These are phyloP conservation scores for Caenorhabditis wallacei DNA, from an alignment of 2,888 invertebrate species.

Conservation along the genomic window DNA sequence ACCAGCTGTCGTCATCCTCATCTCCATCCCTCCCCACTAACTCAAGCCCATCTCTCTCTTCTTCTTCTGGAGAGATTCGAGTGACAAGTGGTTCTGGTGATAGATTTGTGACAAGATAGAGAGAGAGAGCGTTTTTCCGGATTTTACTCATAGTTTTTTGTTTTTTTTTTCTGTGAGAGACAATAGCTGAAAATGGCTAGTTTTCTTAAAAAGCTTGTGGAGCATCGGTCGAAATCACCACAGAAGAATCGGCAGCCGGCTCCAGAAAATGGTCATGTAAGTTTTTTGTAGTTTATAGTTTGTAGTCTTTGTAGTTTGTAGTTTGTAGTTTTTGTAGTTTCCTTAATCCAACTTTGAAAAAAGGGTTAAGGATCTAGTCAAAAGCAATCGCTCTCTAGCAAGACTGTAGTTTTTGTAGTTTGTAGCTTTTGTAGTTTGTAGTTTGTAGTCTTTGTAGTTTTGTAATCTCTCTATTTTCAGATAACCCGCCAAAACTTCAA, in stretches of 20 bases:
- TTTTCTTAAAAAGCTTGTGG: constrained; percentile 69
- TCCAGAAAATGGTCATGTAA: constrained; percentile 3
- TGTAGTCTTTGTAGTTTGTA: too few relatives aligned
- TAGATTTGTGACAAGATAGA: constrained; percentile 37
- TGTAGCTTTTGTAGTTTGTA: too few relatives aligned
- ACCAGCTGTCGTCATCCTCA: constrained; percentile 9
- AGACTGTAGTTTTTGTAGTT: too few relatives aligned
- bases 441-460: too few relatives aligned
- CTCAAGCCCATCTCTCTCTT: neutral
- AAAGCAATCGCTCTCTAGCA: too few relatives aligned
- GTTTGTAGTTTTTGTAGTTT: too few relatives aligned
- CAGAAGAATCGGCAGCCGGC: constrained; percentile 46
- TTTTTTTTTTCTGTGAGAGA: neutral
- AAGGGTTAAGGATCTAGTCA: too few relatives aligned
- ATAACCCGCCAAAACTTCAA: constrained; percentile 17
- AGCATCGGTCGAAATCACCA: constrained; percentile 69
- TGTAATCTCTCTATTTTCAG: too few relatives aligned
- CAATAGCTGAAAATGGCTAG: constrained; percentile 54
- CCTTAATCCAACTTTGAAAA: too few relatives aligned
- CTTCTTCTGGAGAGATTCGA: too few relatives aligned
- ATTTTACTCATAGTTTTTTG: neutral
- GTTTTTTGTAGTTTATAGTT: neutral
- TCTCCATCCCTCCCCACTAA: neutral
- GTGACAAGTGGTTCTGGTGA: constrained; percentile 50
- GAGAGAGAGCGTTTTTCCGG: neutral